Base-by-base conservation (phyloP, 2,113 vertebrate genomes). In the Turnix velox region DNA sequence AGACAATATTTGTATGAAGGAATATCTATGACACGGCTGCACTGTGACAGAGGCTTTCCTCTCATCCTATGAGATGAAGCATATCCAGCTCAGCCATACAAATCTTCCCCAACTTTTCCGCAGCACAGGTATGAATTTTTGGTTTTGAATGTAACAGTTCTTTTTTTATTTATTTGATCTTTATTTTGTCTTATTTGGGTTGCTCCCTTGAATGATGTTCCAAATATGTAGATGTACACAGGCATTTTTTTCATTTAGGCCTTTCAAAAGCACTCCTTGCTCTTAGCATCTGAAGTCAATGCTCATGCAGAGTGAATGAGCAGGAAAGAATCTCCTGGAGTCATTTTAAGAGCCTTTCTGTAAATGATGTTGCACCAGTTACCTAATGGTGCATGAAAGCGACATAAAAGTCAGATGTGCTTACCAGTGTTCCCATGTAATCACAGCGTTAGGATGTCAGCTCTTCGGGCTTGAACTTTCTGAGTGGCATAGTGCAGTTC, bases 291-390 rank as follows among this genome's bases (percentile, higher is more conserved):
- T 87, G 81, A 87, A 71, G 66, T 87, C 11, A 3, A 73, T 8
- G 4, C 40, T 52, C 4, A 3, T 68, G 77, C 73, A 75, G 90
- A 94, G 45, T 0, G 0, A 79, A 58, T 37, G 66, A 95, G 75
- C 33, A 87, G 74, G 54, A 76, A 94, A 73, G 33, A 58, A 66
- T 85, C 90, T 93, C 49, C 85, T 69, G 67, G 78, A 90, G 78
- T 83, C 31, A 85, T 89, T 94, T 91, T 85, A 90, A 92, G 48
- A 91, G 37, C 58, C 52, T 85, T 89, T 57, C 74, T 76, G 58
- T 76, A 89, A 95, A 73, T 42, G 27, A 52, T 62, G 58, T 79
- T 91, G 71, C 37, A 85, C 87, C 90, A 85, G 62, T 89, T 92
- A 91, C 69, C 66, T 89, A 92, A 91, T 12, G 4, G 74, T 69